These are phyloP conservation scores for Todiramphus saurophagus DNA, from an alignment of 2,113 vertebrate genomes.

Conservation along the genomic window DNA sequence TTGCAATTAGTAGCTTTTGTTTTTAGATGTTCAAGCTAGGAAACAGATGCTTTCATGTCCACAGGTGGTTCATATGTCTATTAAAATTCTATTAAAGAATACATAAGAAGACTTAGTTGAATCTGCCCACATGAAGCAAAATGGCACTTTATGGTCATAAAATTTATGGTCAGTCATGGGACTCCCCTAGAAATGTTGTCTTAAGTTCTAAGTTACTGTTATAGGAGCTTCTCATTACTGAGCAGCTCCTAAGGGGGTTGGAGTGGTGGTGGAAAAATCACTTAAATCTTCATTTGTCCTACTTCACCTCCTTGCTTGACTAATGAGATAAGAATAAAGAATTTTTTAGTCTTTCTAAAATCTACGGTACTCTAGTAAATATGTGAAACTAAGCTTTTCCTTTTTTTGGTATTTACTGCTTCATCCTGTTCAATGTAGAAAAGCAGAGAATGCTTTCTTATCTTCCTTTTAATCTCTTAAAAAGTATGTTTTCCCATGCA, in stretches of 20 bases:
- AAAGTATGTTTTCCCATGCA: not conserved
- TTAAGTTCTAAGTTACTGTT: not conserved
- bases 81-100: not conserved
- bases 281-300: not conserved
- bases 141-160: not conserved
- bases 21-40: not conserved
- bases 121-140: not conserved
- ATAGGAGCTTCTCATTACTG: not conserved
- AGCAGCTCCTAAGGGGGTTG: not conserved
- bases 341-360: not conserved
- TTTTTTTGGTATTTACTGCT: not conserved
- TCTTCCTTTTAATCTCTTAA: not conserved
- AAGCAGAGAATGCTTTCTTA: not conserved
- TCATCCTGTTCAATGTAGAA: not conserved
- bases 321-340: not conserved
- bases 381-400: not conserved
- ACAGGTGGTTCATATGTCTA: rapidly evolving
- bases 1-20: not conserved
- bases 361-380: not conserved
- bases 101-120: not conserved
- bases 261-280: rapidly evolving
- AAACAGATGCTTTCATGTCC: not conserved
- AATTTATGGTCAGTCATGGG: not conserved
- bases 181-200: not conserved
- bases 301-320: not conserved